These are phyloP conservation scores for Notiomystis cincta DNA, from an alignment of 2,113 vertebrate genomes.

Conservation along the genomic window DNA sequence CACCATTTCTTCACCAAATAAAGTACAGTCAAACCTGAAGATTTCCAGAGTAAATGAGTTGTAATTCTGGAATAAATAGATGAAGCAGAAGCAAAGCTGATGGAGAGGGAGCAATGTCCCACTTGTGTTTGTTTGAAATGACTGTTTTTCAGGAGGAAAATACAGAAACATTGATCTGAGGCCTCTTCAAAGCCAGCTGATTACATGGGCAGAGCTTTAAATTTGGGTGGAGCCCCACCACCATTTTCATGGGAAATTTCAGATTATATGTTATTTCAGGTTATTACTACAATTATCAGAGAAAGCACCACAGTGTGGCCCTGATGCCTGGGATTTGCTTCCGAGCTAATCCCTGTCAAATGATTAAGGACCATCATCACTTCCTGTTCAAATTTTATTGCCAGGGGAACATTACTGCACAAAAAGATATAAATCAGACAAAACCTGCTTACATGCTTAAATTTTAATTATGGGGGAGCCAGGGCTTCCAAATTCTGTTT, in stretches of 20 bases:
- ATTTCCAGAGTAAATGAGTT: not conserved
- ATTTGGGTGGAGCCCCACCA: not conserved
- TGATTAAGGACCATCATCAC: not conserved
- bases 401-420: not conserved
- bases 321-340: not conserved
- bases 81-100: not conserved
- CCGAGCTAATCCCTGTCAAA: not conserved
- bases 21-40: not conserved
- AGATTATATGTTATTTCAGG: not conserved
- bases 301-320: not conserved
- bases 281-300: not conserved
- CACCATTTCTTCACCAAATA: not conserved
- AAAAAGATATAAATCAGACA: not conserved
- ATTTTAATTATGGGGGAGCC: not conserved
- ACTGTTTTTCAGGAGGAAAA: not conserved
- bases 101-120: not conserved
- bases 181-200: not conserved
- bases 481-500: not conserved
- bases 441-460: not conserved
- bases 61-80: not conserved
- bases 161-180: not conserved
- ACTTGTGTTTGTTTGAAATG: not conserved
- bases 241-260: not conserved
- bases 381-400: not conserved
- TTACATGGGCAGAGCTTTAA: not conserved